Percentiles rank a stretch among this genome's conserved stretches.
These are phyloP conservation scores for Dreissena polymorpha DNA, from an alignment of 1,140 invertebrate genomes.

Conservation along the genomic window DNA sequence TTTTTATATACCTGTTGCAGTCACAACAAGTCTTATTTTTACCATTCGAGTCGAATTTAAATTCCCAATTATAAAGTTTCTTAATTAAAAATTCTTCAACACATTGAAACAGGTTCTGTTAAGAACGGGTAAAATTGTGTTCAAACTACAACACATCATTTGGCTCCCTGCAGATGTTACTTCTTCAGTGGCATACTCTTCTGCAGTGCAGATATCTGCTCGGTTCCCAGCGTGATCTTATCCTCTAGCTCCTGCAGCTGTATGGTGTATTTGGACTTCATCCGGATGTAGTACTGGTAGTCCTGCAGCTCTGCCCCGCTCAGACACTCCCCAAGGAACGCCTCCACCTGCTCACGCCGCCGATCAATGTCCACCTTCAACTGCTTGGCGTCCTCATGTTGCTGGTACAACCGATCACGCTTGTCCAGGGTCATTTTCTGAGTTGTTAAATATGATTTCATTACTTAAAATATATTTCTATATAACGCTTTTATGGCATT, in stretches of 20 bases:
- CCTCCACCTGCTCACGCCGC: slow-evolving; percentile 87
- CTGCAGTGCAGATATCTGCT: slow-evolving; percentile 84
- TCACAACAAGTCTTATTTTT: too few relatives aligned
- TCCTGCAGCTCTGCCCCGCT: slow-evolving; percentile 88
- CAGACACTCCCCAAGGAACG: slow-evolving; percentile 88
- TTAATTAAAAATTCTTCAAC: too few relatives aligned
- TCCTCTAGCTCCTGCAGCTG: slow-evolving; percentile 92
- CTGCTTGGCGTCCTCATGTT: slow-evolving; percentile 91
- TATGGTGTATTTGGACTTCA: slow-evolving; percentile 94
- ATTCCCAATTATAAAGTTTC: too few relatives aligned
- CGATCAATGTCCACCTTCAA: slow-evolving; percentile 92
- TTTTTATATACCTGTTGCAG: too few relatives aligned
- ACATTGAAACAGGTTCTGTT: too few relatives aligned
- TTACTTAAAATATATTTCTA: too few relatives aligned
- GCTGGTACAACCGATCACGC: slow-evolving; percentile 88
- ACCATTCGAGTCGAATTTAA: too few relatives aligned
- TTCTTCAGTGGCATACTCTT: slow-evolving; percentile 72
- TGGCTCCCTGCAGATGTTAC: background rate
- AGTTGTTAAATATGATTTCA: too few relatives aligned
- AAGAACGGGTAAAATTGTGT: too few relatives aligned
- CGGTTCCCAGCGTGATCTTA: slow-evolving; percentile 92
- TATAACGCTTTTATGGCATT: too few relatives aligned
- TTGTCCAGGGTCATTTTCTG: slow-evolving; percentile 89
- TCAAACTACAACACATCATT: too few relatives aligned
- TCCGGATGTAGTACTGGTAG: slow-evolving; percentile 93